Conservation (phyloP, 2,797 vertebrate species). For the Rhynchonycteris naso region DNA sequence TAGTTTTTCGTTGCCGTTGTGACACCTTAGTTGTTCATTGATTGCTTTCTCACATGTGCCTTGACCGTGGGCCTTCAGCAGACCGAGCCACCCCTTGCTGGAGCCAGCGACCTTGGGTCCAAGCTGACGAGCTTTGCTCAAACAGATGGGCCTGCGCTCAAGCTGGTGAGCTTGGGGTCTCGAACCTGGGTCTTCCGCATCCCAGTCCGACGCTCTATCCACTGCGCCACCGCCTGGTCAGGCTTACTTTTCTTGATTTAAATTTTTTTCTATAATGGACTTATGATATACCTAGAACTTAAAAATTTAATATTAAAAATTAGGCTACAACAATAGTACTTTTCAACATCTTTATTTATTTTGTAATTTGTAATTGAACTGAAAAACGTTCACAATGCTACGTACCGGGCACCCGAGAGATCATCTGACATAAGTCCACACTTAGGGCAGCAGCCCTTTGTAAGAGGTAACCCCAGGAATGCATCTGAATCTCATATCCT, state of each 20-base stretch:
- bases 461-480: constrained; percentile 97
- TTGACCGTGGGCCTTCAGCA: no score
- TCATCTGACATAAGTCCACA: constrained; percentile 94
- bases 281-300: constrained; percentile 19
- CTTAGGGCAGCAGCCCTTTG: constrained; percentile 93
- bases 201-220: no score
- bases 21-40: no score
- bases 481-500: constrained; percentile 99
- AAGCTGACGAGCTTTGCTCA: no score
- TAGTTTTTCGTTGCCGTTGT: no score
- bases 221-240: no score
- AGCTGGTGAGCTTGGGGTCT: no score
- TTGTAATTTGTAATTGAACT: constrained; percentile 28
- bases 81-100: no score
- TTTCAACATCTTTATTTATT: constrained; percentile 34
- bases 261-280: neutral
- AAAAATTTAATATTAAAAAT: constrained; percentile 28
- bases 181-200: no score
- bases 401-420: constrained; percentile 96
- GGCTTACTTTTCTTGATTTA: constrained; percentile 9
- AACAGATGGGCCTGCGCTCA: no score
- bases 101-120: no score
- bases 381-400: constrained; percentile 13
- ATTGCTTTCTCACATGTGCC: no score
- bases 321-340: neutral